Evolutionary conservation across 2,797 vertebrate genomes (phyloP).

Genomic region (Enteromius fasciolatus): DNA sequence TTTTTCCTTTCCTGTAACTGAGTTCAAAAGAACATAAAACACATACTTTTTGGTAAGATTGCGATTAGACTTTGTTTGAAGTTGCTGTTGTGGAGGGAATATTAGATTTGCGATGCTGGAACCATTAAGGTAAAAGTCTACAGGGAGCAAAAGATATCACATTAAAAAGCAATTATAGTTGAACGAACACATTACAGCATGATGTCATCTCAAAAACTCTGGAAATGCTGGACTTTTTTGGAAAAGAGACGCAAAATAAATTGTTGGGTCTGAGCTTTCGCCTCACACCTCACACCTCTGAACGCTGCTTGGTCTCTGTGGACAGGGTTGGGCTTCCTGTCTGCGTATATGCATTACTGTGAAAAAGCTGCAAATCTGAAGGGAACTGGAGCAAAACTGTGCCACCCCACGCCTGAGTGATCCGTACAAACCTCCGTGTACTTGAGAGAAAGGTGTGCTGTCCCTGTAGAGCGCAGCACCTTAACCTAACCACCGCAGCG

Average conservation of each 20-base stretch:
- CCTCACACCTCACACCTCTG: slow-evolving; percentile 27
- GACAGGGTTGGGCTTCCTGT: slow-evolving; percentile 44
- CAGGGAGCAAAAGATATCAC: slow-evolving; percentile 75
- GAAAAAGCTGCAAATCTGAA: slow-evolving; percentile 47
- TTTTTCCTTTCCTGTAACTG: slow-evolving; percentile 75
- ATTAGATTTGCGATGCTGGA: slow-evolving; percentile 63
- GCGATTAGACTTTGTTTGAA: slow-evolving; percentile 74
- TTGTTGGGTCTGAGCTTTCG: neutral
- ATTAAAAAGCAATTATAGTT: slow-evolving; percentile 81
- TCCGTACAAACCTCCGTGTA: slow-evolving; percentile 1
- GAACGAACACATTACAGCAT: slow-evolving; percentile 71
- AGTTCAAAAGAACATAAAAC: slow-evolving; percentile 80
- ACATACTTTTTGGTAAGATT: slow-evolving; percentile 68
- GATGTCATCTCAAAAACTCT: slow-evolving; percentile 74
- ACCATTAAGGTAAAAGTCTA: slow-evolving; percentile 76
- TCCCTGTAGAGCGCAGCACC: slow-evolving; percentile 26
- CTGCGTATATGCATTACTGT: slow-evolving; percentile 34
- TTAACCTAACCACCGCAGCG: slow-evolving; percentile 2
- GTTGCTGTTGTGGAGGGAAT: slow-evolving; percentile 64
- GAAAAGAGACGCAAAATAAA: slow-evolving; percentile 11
- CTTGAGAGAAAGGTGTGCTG: slow-evolving; percentile 22
- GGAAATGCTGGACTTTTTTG: slow-evolving; percentile 47
- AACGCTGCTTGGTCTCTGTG: slow-evolving; percentile 27
- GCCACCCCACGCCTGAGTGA: slow-evolving; percentile 26
- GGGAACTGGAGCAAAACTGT: slow-evolving; percentile 46